Evolutionary conservation across 2,113 vertebrate species (phyloP), one percentile per base, ranked within the genome.

Genomic region (Lophochroa leadbeateri): DNA sequence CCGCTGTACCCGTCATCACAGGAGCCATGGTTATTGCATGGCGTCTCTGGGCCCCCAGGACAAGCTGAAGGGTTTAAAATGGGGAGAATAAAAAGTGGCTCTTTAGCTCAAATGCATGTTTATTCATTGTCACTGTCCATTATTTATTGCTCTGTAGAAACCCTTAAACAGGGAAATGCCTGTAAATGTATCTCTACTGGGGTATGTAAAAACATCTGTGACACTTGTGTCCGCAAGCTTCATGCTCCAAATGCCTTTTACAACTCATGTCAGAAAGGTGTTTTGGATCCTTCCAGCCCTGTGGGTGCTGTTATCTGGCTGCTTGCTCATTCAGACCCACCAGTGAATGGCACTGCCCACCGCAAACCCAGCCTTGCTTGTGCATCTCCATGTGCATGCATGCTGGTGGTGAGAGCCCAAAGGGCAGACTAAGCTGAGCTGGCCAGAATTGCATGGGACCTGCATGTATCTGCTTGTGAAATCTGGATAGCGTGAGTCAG

Each of bases 11-110:
- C 98, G 0, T 99, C 98, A 0, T 98, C 95, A 25, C 99, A 99
- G 69, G 94, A 85, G 5, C 99, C 99, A 1, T 89, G 99, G 90
- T 98, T 98, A n/a, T 95, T 98, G 93, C 99, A 99, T 0, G 98
- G 98, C 2, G 92, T 92, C n/a, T 96, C 95, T 1, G 98, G 55
- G 3, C 98, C 98, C 3, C 99, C 99, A 2, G 99, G 99, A 92
- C 99, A 99, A 63, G 97, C 99, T 99, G 47, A 69, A 97, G 89
- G 46, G n/a, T 92, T 9, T 27, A 8, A 44, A 43, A 64, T 10
- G 57, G 20, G 57, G 33, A n/a, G 33, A 14, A 37, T 11, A 13
- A 17, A 27, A 33, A 44, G 4, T 2, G 23, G 3, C 2, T 57
- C 7, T 70, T 80, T 31, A 93, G 41, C 15, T 82, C 44, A 57